Base-by-base conservation (phyloP, 2,797 vertebrate genomes). In the Epinephelus malabaricus region DNA sequence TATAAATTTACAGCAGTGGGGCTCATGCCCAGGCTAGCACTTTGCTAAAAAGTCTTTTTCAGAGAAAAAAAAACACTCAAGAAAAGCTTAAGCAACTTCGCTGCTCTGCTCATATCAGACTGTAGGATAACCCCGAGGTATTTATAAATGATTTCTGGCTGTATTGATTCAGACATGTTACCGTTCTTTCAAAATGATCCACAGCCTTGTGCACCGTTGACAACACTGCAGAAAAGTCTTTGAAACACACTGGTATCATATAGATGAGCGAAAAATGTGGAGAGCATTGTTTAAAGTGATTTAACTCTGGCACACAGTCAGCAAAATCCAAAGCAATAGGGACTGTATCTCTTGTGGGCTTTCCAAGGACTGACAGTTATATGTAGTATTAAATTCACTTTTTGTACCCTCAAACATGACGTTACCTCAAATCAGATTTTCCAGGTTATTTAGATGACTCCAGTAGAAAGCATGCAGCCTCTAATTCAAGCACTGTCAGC, bases 231-330 rank as follows among this genome's bases (percentile, higher is more conserved):
- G 69, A 73, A 34, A 81, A 12, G 25, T 59, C 58, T 70, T 13
- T 15, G 6, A 71, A 80, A 78, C 65, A 61, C 23, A 5, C 30
- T 0, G 8, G 15, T 67, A 19, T 73, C 27, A 18, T 79, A 81
- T 80, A 65, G 50, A 59, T 2, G 59, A 72, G 76, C 69, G 62
- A 40, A 30, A 82, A 77, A 65, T 15, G 11, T 8, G 34, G 46
- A 64, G 64, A 34, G 62, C 15, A 56, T 53, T 76, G 50, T 82
- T 79, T 64, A 18, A 71, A 82, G 71, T 76, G 83, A 86, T 91
- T 92, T 86, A 87, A 73, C 50, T 73, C 18, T 38, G n/a, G 55
- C 38, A 43, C 65, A 8, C 65, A 53, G 75, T 92, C 90, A 85
- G 88, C 86, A 86, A 76, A 90, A 84, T 82, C 58, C 46, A 34